phyloP scores from a whole-genome alignment of 2,888 invertebrate genomes.

The Alloscopus bannaensis region DNA sequence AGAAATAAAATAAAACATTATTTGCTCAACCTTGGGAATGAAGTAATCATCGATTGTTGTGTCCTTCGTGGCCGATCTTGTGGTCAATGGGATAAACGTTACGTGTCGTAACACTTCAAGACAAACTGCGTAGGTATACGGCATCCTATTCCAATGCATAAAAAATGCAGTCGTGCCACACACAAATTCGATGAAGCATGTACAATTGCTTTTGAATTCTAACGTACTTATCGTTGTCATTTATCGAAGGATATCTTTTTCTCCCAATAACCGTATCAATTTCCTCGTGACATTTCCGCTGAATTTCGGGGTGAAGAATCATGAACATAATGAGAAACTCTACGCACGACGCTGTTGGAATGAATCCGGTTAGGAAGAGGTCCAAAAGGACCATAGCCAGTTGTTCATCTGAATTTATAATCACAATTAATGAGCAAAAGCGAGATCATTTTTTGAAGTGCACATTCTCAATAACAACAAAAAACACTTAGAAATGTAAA shows the following conservation, averaged over 20 bases:
- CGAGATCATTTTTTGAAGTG: too few species aligned
- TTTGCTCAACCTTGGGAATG: constrained; percentile 61
- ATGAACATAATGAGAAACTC: constrained; percentile 67
- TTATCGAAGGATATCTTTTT: constrained; percentile 63
- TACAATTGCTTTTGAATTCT: not conserved
- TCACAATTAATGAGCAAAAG: too few species aligned
- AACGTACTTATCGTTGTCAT: constrained; percentile 63
- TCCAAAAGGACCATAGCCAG: constrained; percentile 65
- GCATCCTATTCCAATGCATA: constrained; percentile 51
- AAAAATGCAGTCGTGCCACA: not conserved
- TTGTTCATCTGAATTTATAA: constrained; percentile 57
- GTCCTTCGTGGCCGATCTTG: constrained; percentile 66
- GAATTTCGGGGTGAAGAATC: constrained; percentile 68
- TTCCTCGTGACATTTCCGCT: constrained; percentile 66
- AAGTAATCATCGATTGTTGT: constrained; percentile 62
- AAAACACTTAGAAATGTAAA: not conserved
- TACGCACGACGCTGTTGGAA: constrained; percentile 61
- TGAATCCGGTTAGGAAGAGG: constrained; percentile 69
- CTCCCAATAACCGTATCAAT: constrained; percentile 65
- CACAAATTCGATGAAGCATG: not conserved
- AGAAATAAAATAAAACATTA: constrained; percentile 1
- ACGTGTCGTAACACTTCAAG: constrained; percentile 68
- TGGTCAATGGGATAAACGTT: constrained; percentile 67
- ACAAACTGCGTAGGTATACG: constrained; percentile 68
- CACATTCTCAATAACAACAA: constrained; percentile 7